Evolutionary conservation across 2,888 invertebrate species (phyloP).

Genomic region (Epinotia demarniana): DNA sequence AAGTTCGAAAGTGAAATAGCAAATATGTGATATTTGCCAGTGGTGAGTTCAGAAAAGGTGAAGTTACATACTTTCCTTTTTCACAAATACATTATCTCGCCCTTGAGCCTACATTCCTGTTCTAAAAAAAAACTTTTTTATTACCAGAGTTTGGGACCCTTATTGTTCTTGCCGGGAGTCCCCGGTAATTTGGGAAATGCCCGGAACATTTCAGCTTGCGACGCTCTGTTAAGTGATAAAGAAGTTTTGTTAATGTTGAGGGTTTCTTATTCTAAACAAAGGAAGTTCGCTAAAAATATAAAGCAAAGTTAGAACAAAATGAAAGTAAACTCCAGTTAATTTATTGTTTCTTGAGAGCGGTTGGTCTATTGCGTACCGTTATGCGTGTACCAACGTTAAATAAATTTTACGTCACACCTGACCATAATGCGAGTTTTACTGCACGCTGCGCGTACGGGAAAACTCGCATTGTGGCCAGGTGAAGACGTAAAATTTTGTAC

Average conservation of each 20-base stretch:
- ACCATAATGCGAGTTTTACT: too few relatives aligned
- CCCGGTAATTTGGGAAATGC: conserved; percentile 27
- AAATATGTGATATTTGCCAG: too few relatives aligned
- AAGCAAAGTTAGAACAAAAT: not conserved
- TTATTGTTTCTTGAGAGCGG: too few relatives aligned
- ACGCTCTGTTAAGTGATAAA: conserved; percentile 35
- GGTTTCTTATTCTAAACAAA: not conserved
- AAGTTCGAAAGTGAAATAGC: too few relatives aligned
- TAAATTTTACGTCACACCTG: too few relatives aligned
- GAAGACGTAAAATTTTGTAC: too few relatives aligned
- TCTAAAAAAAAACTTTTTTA: conserved; percentile 38
- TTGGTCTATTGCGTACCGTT: too few relatives aligned
- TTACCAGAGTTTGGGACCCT: conserved; percentile 24
- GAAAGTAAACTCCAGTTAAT: not conserved
- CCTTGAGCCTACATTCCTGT: conserved; percentile 16
- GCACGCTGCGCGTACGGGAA: too few relatives aligned
- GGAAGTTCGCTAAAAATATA: not conserved
- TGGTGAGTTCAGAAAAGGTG: not conserved
- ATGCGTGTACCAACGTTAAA: too few relatives aligned
- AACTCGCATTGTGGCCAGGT: too few relatives aligned
- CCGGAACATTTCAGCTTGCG: not conserved
- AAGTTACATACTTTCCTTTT: conserved; percentile 1
- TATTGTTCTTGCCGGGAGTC: conserved; percentile 28
- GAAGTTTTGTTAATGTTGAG: conserved; percentile 28
- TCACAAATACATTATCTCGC: conserved; percentile 13